Conservation (phyloP, 2,797 vertebrate genomes). For the Pangasius sanitwongsei region DNA sequence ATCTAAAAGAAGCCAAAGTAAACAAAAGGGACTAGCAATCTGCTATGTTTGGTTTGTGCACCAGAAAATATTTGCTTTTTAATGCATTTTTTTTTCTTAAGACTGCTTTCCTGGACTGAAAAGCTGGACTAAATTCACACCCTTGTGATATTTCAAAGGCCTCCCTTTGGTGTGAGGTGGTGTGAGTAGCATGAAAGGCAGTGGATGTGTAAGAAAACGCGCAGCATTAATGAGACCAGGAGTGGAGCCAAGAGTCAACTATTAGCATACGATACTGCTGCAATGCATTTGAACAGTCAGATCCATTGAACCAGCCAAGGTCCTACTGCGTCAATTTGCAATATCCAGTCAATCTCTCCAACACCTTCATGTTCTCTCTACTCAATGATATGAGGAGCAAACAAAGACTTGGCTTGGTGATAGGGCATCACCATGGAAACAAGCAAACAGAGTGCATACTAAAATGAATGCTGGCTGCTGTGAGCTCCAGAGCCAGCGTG, state of each 20-base stretch:
- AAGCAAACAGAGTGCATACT: constrained; percentile 32
- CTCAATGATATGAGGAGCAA: constrained; percentile 15
- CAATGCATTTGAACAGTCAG: constrained; percentile 32
- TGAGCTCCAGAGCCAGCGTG: neutral
- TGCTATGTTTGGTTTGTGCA: neutral
- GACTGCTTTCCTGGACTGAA: neutral
- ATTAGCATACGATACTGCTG: constrained; percentile 42
- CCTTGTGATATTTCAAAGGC: constrained; percentile 19
- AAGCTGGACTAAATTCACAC: neutral
- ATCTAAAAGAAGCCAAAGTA: neutral
- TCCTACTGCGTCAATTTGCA: constrained; percentile 15
- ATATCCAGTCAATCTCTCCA: constrained; percentile 30
- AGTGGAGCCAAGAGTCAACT: constrained; percentile 23
- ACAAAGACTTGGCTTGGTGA: constrained; percentile 28
- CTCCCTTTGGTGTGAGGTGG: constrained; percentile 1
- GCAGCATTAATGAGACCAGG: constrained; percentile 41
- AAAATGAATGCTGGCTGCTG: constrained; percentile 28
- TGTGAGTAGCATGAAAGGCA: constrained; percentile 15
- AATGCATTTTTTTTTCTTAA: neutral
- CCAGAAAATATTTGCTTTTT: neutral
- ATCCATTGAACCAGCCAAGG: constrained; percentile 30
- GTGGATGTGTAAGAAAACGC: neutral
- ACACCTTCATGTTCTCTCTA: constrained; percentile 27
- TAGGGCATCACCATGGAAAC: constrained; percentile 50
- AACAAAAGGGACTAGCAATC: neutral